Percentiles rank a stretch among this genome's conserved stretches.
These are phyloP conservation scores for Periophthalmus magnuspinnatus DNA, from an alignment of 2,797 vertebrate genomes.

Conservation along the genomic window DNA sequence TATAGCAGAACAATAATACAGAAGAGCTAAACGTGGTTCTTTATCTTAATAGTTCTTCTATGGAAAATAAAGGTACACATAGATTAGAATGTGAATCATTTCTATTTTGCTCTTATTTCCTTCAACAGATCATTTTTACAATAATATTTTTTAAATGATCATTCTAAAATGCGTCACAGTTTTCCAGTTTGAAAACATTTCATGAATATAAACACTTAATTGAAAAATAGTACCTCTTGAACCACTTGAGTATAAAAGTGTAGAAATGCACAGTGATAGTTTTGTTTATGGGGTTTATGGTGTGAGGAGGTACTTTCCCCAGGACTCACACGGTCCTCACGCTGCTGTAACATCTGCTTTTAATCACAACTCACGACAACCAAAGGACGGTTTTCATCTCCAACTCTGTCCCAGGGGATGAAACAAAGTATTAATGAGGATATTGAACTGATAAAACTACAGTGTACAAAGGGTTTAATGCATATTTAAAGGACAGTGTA, in stretches of 20 bases:
- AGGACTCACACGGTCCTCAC: slow-evolving; percentile 54
- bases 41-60: no score
- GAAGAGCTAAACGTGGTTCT: no score
- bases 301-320: slow-evolving; percentile 54
- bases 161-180: no score
- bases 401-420: slow-evolving; percentile 1
- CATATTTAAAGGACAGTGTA: background rate
- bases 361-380: slow-evolving; percentile 53
- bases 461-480: background rate
- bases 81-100: no score
- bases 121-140: no score
- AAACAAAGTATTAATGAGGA: background rate
- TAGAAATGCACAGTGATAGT: background rate
- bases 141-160: no score
- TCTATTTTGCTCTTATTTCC: no score
- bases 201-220: no score
- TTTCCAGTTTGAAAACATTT: no score
- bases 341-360: slow-evolving; percentile 73
- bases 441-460: background rate
- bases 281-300: slow-evolving; percentile 31
- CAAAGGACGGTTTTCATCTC: slow-evolving; percentile 23
- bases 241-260: background rate
- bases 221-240: background rate
- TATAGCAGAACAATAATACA: no score
- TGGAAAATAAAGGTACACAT: no score